Percentiles rank a stretch among this genome's conserved stretches.
Conservation (phyloP, 2,797 vertebrate genomes). For the Sebastes kiyomatsui region DNA sequence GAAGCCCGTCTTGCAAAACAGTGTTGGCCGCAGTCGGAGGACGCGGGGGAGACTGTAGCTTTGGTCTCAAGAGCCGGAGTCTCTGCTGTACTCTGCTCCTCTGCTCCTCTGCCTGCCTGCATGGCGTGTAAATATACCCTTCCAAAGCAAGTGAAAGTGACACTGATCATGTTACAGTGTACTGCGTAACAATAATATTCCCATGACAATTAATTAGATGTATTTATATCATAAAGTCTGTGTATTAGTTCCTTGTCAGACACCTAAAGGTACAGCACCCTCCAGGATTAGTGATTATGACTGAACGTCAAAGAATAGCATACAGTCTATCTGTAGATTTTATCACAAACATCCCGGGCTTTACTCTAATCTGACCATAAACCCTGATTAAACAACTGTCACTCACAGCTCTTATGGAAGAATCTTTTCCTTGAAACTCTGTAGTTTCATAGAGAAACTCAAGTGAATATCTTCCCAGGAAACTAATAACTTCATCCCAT, state of each 20-base stretch:
- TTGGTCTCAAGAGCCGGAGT: no score
- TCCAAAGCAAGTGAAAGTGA: neutral
- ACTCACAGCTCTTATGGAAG: slow-evolving; percentile 3
- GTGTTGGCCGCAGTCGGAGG: no score
- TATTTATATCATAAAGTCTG: neutral
- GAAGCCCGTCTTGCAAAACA: no score
- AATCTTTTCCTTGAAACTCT: slow-evolving; percentile 26
- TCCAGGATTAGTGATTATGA: neutral
- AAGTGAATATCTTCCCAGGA: neutral
- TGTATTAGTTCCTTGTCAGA: neutral
- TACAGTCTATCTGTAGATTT: slow-evolving; percentile 6
- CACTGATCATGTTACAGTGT: neutral
- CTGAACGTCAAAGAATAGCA: slow-evolving; percentile 31
- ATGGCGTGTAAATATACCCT: neutral
- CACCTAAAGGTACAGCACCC: neutral
- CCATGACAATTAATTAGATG: neutral
- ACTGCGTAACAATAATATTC: neutral
- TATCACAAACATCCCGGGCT: slow-evolving; percentile 2
- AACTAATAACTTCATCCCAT: slow-evolving; percentile 36
- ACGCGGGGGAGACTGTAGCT: no score
- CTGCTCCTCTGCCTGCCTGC: no score
- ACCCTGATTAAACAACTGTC: slow-evolving; percentile 21
- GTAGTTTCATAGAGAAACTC: neutral
- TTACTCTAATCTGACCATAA: slow-evolving; percentile 12
- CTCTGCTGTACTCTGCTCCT: no score